phyloP scores from a whole-genome alignment of 1,140 invertebrate genomes.

The Aphelenchoides fujianensis region DNA sequence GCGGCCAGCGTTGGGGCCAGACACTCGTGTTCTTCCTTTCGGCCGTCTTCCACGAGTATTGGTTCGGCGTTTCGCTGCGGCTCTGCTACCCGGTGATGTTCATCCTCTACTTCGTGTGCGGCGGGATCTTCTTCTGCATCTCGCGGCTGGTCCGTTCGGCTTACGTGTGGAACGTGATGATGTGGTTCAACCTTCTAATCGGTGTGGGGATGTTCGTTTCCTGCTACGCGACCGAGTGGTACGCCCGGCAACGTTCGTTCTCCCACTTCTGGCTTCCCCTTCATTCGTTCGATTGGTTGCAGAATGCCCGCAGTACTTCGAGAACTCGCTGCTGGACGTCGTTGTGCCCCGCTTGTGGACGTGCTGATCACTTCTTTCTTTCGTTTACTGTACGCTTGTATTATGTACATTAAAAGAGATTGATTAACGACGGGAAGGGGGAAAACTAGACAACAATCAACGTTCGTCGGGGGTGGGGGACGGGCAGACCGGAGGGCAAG shows the following conservation, averaged over 20 bases:
- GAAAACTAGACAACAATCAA: too few relatives aligned
- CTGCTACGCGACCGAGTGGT: constrained; percentile 58
- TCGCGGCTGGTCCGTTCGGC: constrained; percentile 52
- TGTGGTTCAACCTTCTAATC: constrained; percentile 61
- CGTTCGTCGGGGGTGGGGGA: too few relatives aligned
- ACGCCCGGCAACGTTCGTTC: constrained; percentile 54
- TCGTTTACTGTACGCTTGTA: background rate
- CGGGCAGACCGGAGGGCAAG: background rate
- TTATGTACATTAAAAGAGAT: background rate
- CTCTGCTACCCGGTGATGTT: constrained; percentile 84
- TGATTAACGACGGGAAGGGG: too few relatives aligned
- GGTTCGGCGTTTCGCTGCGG: constrained; percentile 73
- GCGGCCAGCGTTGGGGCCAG: constrained; percentile 62
- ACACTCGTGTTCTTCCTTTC: constrained; percentile 68
- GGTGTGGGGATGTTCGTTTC: constrained; percentile 61
- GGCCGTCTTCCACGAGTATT: constrained; percentile 79
- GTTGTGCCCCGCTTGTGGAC: constrained; percentile 45
- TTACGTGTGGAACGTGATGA: constrained; percentile 53
- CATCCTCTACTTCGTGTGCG: constrained; percentile 63
- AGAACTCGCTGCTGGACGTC: constrained; percentile 33
- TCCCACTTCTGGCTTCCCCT: too few relatives aligned
- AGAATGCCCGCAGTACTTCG: constrained; percentile 40
- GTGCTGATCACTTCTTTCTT: constrained; percentile 28
- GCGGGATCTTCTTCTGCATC: constrained; percentile 57
- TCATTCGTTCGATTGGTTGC: too few relatives aligned